Base-by-base conservation (phyloP, 2,888 invertebrate species). In the Drosophila pullipes region DNA sequence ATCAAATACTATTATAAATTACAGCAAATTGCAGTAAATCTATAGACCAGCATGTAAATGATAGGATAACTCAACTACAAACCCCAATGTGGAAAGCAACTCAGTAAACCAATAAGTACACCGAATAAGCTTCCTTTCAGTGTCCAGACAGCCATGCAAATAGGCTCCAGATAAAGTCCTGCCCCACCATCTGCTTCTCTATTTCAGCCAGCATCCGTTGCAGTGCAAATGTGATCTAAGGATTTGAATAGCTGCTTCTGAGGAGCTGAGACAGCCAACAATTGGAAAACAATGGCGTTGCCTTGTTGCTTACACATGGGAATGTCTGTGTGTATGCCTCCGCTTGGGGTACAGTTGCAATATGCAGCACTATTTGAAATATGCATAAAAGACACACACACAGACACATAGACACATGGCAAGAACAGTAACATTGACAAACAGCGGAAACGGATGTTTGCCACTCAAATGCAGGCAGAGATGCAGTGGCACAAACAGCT, bases 391-490 rank as follows among this genome's bases (percentile, higher is more conserved):
- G 54, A 31, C 63, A 65, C 58, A 37, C 57, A 59, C 49, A 70
- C 63, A 74, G 59, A 67, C 25, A 64, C 33, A 53, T 16, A 53
- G 7, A 67, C 16, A 63, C n/a, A 35, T 47, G 67, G 25, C 69
- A 54, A 58, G 44, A 49, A 61, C 59, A 65, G 62, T 65, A 78
- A 79, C 73, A 80, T 61, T 80, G 69, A 67, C 74, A 78, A 74
- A 77, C 70, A 71, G 75, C 84, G 82, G 82, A 82, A 82, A 71
- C 82, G 82, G 82, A 82, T 84, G 84, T 83, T 82, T 82, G 82
- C 57, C 84, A 82, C 84, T 82, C 84, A 84, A 82, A 81, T 84
- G 78, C 84, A 81, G 84, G 68, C 81, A 68, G 77, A 75, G 69
- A 50, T 69, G 62, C 66, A 73, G 59, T 59, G 62, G 59, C 68